Base-by-base conservation (phyloP, 92 coral and sea anemone genomes). In the Epizoanthus illoricatus region DNA sequence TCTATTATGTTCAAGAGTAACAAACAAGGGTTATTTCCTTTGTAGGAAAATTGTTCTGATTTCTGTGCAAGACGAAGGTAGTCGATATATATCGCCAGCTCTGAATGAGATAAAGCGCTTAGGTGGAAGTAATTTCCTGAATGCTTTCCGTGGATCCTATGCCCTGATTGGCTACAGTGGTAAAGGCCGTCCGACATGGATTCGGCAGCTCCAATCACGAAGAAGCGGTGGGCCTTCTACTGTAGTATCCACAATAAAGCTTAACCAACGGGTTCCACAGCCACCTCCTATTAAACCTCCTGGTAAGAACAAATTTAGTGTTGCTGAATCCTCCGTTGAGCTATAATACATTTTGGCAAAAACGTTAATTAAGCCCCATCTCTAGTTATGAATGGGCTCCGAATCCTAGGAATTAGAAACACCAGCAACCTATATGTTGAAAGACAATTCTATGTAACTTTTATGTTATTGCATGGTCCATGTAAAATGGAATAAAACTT, bases 261-360 rank as follows among this genome's bases (percentile, higher is more conserved):
- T 78, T 11, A 78, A 78, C 71, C 82, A 78, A 42, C 41, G 82
- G 16, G 45, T 78, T 45, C 82, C 82, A 0, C 4, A 63, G 6
- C 82, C 20, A 43, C 71, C 82, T 5, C 82, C 82, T 3, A 36
- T 78, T 63, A 78, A 62, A 20, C 82, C 82, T 7, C 82, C 82
- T 42, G 82, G 82, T 78, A 78, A 42, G 15, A 15, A 9, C 2
- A 58, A 19, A 4, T 6, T 43, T 19, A 0, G 17, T 6, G 9
- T 13, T 17, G 20, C 49, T 39, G 47, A 7, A 36, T 67, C 16
- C 36, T 24, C 13, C 41, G 40, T 64, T 10, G 4, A 2, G 2
- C 69, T 9, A 8, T 64, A 64, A 64, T 33, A 23, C 21, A 7
- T 12, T 12, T 64, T 67, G 5, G 18, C 41, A 12, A 24, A 11